A percentile compares a stretch with the other conserved stretches of the same genome.
These are phyloP conservation scores for Procapra przewalskii DNA, from an alignment of 2,113 vertebrate genomes.

Conservation along the genomic window DNA sequence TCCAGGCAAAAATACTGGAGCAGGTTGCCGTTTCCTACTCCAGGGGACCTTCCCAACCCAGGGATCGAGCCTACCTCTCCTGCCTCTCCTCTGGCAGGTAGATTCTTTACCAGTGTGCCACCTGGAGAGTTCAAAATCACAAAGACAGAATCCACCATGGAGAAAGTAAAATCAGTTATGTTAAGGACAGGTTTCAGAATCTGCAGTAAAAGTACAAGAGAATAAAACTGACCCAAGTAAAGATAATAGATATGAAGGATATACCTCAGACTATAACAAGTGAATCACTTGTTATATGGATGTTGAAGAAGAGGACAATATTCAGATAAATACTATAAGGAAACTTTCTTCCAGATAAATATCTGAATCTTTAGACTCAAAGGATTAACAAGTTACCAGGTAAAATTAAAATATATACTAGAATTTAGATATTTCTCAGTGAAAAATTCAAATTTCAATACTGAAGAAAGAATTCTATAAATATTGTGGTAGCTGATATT, in stretches of 20 bases:
- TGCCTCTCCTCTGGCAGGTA: background rate
- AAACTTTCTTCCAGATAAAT: background rate
- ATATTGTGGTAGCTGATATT: background rate
- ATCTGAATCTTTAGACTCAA: background rate
- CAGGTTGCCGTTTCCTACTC: background rate
- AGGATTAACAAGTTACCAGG: background rate
- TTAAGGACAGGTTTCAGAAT: background rate
- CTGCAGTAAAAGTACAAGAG: background rate
- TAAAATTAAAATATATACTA: background rate
- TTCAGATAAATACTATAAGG: background rate
- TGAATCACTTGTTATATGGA: background rate
- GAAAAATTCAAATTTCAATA: background rate
- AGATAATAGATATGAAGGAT: background rate
- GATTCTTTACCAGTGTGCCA: background rate
- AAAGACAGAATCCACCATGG: background rate
- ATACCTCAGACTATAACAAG: background rate
- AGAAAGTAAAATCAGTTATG: background rate
- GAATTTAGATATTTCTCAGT: background rate
- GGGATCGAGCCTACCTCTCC: background rate
- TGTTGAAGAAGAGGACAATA: background rate
- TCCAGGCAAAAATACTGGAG: background rate
- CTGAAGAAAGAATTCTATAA: background rate
- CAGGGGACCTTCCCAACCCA: background rate
- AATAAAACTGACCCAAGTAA: background rate
- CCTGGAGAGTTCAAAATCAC: background rate